phyloP scores from a whole-genome alignment of 1,140 invertebrate species.

The Leptestheria dahalacensis region DNA sequence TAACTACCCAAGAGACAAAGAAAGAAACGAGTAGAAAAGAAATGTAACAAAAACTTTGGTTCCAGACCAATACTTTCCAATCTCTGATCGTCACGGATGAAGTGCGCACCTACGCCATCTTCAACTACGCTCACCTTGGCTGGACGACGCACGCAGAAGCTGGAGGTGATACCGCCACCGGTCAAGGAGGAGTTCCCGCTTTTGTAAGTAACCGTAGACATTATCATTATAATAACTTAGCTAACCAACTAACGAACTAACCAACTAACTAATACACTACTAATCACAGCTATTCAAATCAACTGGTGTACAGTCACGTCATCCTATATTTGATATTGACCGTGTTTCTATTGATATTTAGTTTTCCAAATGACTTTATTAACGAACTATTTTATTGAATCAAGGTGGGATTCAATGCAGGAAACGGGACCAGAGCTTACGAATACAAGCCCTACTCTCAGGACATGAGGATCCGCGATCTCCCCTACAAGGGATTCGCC shows the following conservation, averaged over 20 bases:
- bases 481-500: constrained; percentile 65
- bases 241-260: too few species aligned
- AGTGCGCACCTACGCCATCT: constrained; percentile 83
- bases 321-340: too few species aligned
- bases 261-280: too few species aligned
- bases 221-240: too few species aligned
- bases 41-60: constrained; percentile 22
- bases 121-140: constrained; percentile 76
- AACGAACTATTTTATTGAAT: not conserved
- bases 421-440: constrained; percentile 78
- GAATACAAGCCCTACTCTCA: constrained; percentile 86
- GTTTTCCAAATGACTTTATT: too few species aligned
- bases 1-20: too few species aligned
- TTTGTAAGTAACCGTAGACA: constrained; percentile 53
- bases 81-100: constrained; percentile 82
- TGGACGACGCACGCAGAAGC: constrained; percentile 86
- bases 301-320: too few species aligned
- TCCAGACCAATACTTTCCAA: constrained; percentile 89
- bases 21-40: too few species aligned
- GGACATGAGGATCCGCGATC: constrained; percentile 60
- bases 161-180: constrained; percentile 68
- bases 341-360: too few species aligned
- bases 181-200: constrained; percentile 71
- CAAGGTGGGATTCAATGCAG: constrained; percentile 82
- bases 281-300: too few species aligned